phyloP scores from a whole-genome alignment of 2,888 invertebrate species.

The Drosophila aldrichi region DNA sequence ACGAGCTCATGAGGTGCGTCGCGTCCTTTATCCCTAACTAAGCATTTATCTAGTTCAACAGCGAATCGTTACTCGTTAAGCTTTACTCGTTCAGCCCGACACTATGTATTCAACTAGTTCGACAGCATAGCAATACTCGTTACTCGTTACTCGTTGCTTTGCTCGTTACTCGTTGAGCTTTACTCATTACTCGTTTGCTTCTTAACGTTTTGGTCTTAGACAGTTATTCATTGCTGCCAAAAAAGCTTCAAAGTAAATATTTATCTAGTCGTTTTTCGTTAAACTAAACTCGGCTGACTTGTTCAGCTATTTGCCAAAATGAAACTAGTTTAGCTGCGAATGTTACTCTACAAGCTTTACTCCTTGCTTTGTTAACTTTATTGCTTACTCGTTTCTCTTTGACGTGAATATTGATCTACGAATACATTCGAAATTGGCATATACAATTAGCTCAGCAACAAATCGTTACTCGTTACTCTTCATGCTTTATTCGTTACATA shows the following conservation, averaged over 20 bases:
- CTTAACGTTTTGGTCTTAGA: conserved; percentile 3
- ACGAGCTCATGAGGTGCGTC: conserved; percentile 84
- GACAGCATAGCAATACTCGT: conserved; percentile 21
- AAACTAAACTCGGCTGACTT: not conserved
- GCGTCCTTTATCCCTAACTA: conserved; percentile 52
- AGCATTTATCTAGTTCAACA: conserved; percentile 27
- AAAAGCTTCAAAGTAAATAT: not conserved
- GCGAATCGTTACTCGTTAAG: conserved; percentile 31
- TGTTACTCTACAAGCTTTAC: not conserved
- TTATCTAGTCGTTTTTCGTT: no score
- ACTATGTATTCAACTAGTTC: conserved; percentile 17
- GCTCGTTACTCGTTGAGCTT: conserved; percentile 21
- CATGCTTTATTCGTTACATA: no score
- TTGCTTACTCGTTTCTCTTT: not conserved
- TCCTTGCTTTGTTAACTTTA: not conserved
- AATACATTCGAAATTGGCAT: not conserved
- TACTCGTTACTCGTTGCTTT: conserved; percentile 34
- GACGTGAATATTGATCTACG: not conserved
- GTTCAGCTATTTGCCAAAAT: not conserved
- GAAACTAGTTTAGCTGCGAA: not conserved
- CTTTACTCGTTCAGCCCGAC: conserved; percentile 20
- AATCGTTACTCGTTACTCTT: not conserved
- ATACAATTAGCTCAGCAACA: not conserved
- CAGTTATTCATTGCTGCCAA: not conserved
- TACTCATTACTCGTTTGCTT: conserved; percentile 3